phyloP scores from a whole-genome alignment of 2,113 vertebrate species.

The Tiliqua scincoides region DNA sequence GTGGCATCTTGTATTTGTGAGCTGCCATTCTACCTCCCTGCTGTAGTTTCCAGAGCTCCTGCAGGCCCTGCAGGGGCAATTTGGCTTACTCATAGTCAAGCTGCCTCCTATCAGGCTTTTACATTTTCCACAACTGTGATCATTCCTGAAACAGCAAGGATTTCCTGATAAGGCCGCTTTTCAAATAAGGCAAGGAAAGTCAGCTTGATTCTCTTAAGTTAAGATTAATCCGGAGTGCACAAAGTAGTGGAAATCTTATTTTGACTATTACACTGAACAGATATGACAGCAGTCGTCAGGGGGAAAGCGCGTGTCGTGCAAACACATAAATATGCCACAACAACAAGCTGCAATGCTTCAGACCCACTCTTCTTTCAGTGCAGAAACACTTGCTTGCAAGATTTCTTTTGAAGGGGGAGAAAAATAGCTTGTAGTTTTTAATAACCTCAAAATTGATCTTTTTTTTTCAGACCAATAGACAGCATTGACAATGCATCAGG shows the following conservation, averaged over 20 bases:
- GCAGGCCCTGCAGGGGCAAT: slow-evolving; percentile 37
- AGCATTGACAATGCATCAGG: not conserved
- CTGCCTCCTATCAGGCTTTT: slow-evolving; percentile 49
- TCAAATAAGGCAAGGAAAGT: slow-evolving; percentile 62
- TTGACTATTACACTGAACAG: slow-evolving; percentile 65
- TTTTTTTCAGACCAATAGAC: not conserved
- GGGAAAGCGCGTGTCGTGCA: slow-evolving; percentile 37
- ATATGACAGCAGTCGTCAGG: slow-evolving; percentile 53
- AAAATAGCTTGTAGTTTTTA: not conserved
- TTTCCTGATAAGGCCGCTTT: slow-evolving; percentile 27
- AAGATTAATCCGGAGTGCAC: slow-evolving; percentile 58
- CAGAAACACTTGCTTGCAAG: slow-evolving; percentile 29
- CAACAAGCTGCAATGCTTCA: slow-evolving; percentile 32
- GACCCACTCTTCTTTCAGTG: slow-evolving; percentile 5
- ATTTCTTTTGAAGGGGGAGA: slow-evolving; percentile 6
- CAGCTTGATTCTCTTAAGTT: slow-evolving; percentile 63
- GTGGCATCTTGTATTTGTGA: not conserved
- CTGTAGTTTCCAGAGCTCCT: slow-evolving; percentile 37
- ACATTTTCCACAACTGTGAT: slow-evolving; percentile 44
- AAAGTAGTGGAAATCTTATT: slow-evolving; percentile 65
- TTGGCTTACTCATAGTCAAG: slow-evolving; percentile 60
- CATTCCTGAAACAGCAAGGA: slow-evolving; percentile 41
- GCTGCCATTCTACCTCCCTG: not conserved
- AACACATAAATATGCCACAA: slow-evolving; percentile 49
- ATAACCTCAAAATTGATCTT: not conserved